These are phyloP conservation scores for Herpetotheres cachinnans DNA, from an alignment of 2,113 vertebrate genomes.

Conservation along the genomic window DNA sequence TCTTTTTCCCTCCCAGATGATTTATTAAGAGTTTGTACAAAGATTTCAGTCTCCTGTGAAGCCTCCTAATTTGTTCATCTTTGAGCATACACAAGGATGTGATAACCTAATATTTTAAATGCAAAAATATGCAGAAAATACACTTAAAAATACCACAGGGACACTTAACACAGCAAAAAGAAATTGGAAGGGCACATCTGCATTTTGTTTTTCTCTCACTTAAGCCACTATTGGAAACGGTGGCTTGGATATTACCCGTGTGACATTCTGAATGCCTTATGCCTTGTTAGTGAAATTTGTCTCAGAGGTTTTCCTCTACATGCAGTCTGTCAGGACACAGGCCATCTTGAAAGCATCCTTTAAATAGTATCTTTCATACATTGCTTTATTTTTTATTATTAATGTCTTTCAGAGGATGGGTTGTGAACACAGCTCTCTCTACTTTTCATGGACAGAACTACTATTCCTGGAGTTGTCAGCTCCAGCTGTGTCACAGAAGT, in stretches of 20 bases:
- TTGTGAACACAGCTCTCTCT: slow-evolving; percentile 10
- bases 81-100: slow-evolving; percentile 9
- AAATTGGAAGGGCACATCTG: not conserved
- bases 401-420: slow-evolving; percentile 1
- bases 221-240: not conserved
- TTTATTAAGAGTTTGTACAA: slow-evolving; percentile 37
- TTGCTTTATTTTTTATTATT: slow-evolving; percentile 38
- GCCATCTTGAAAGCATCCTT: not conserved
- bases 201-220: slow-evolving; percentile 34
- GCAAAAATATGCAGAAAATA: slow-evolving; percentile 48
- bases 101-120: slow-evolving; percentile 48
- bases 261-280: not conserved
- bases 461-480: slow-evolving; percentile 24
- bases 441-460: slow-evolving; percentile 37
- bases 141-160: slow-evolving; percentile 10
- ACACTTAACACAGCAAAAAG: not conserved
- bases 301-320: not conserved
- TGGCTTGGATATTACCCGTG: not conserved
- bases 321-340: not conserved
- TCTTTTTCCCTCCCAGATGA: not conserved
- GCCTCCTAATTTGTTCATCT: slow-evolving; percentile 5
- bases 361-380: not conserved
- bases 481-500: slow-evolving; percentile 37
- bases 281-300: slow-evolving; percentile 7
- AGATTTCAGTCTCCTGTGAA: slow-evolving; percentile 15